Evolutionary conservation across 2,797 vertebrate genomes (phyloP).

Genomic region (Melanotaenia trifasciata): DNA sequence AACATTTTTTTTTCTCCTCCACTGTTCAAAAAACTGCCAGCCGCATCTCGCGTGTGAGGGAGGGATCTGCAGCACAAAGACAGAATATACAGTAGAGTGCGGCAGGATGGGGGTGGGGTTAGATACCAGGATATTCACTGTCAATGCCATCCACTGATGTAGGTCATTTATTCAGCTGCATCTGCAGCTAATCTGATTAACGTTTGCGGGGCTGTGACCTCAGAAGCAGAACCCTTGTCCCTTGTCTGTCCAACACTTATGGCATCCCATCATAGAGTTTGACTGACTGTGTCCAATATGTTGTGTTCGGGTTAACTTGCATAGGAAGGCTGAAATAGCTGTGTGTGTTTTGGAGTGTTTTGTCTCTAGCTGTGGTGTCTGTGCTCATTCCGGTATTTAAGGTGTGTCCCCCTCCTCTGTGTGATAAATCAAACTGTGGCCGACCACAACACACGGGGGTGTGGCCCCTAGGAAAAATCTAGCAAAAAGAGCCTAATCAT

Average conservation of each 20-base stretch:
- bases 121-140: slow-evolving; percentile 71
- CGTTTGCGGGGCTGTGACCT: slow-evolving; percentile 69
- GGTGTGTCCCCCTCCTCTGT: slow-evolving; percentile 64
- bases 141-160: slow-evolving; percentile 83
- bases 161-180: slow-evolving; percentile 83
- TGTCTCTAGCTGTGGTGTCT: slow-evolving; percentile 44
- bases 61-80: slow-evolving; percentile 64
- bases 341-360: slow-evolving; percentile 46
- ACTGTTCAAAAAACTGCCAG: slow-evolving; percentile 49
- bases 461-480: slow-evolving; percentile 59
- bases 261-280: slow-evolving; percentile 25
- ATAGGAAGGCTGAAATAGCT: slow-evolving; percentile 10
- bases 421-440: slow-evolving; percentile 73
- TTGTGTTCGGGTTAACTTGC: slow-evolving; percentile 19
- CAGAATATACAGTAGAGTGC: slow-evolving; percentile 67
- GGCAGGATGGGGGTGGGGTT: slow-evolving; percentile 70
- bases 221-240: slow-evolving; percentile 47
- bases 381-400: slow-evolving; percentile 52
- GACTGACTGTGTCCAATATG: slow-evolving; percentile 17
- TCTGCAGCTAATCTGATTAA: slow-evolving; percentile 81
- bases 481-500: slow-evolving; percentile 47
- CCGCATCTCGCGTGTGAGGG: slow-evolving; percentile 56
- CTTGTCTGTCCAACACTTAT: slow-evolving; percentile 27
- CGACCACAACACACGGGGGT: slow-evolving; percentile 61
- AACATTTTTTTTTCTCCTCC: slow-evolving; percentile 58